Evolutionary conservation across 2,113 vertebrate species (phyloP), one percentile per base, ranked within the genome.

Genomic region (Corythornis vintsioides): DNA sequence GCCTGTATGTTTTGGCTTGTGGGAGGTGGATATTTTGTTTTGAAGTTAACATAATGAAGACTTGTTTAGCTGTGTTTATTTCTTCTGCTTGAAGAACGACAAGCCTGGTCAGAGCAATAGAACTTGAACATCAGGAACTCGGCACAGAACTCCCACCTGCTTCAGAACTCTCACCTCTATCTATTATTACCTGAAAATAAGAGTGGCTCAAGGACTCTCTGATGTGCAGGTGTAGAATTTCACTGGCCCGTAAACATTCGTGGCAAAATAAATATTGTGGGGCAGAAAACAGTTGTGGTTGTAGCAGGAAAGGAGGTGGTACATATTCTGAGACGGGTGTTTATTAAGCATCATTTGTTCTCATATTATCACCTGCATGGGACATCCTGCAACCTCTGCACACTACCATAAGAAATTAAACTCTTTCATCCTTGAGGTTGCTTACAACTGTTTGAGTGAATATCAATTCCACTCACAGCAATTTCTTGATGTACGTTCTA

Each of bases 141-240:
- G 61, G 76, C 48, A 65, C 26, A 83, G 2, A 14, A 43, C 72
- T 88, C 33, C 12, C 86, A 94, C 64, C 76, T 94, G 91, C 70
- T 92, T 90, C 86, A 90, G 42, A 83, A 83, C 40, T 77, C 56
- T 90, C 13, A 5, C 63, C 22, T 88, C 42, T 76, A 57, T 84
- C 47, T 89, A 4, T 29, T 42, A 56, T 71, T 83, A 88, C 75
- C 69, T 60, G 47, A 92, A 90, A 89, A 78, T 24, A 19, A 89
- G 79, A 42, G 47, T 10, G 20, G 52, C 43, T 92, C 94, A 95
- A 95, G 94, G 95, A 43, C 86, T 86, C 60, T 86, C 38, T 67
- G 31, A 56, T 15, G 12, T 43, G 80, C 94, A 96, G 94, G 69
- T 96, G 95, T 80, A 88, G n/a, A 90, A 86, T 90, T 96, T 93